Evolutionary conservation across 2,797 vertebrate genomes (phyloP).

Genomic region (Microchirus variegatus): DNA sequence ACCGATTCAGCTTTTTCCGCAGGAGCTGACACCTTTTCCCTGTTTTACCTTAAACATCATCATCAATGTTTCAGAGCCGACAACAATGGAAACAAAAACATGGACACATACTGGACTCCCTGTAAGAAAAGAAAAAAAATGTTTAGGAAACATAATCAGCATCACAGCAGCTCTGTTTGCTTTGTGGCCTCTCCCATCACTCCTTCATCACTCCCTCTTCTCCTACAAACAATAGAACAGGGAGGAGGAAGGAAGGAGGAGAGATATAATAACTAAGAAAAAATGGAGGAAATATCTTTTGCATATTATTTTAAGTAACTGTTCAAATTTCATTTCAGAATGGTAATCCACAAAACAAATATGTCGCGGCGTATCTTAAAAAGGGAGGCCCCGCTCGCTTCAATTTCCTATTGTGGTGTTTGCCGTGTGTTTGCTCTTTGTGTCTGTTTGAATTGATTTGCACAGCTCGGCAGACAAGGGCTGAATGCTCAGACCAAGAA

Average conservation of each 20-base stretch:
- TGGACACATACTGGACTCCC: conserved; percentile 79
- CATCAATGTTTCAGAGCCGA: conserved; percentile 63
- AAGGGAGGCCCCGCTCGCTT: conserved; percentile 80
- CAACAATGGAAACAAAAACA: conserved; percentile 35
- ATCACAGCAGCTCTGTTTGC: conserved; percentile 82
- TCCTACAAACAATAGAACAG: conserved; percentile 77
- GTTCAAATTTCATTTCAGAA: conserved; percentile 89
- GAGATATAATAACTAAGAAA: conserved; percentile 65
- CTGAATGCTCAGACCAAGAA: conserved; percentile 91
- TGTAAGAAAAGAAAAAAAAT: conserved; percentile 82
- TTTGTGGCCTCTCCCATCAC: conserved; percentile 71
- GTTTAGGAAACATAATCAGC: conserved; percentile 85
- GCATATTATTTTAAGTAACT: conserved; percentile 91
- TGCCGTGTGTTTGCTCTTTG: conserved; percentile 87
- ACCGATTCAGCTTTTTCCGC: no score
- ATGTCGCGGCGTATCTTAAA: conserved; percentile 85
- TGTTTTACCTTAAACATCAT: conserved; percentile 39
- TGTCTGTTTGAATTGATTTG: conserved; percentile 95
- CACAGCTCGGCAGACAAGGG: conserved; percentile 89
- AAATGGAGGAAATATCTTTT: conserved; percentile 84
- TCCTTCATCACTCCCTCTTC: conserved; percentile 65
- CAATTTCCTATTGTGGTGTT: conserved; percentile 87
- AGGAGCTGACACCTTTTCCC: neutral
- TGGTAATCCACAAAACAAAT: conserved; percentile 90
- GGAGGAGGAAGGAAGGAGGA: conserved; percentile 39